Evolutionary conservation across 2,888 invertebrate genomes (phyloP), one percentile per base, ranked within the genome.

Genomic region (Nemotelus nigrinus): DNA sequence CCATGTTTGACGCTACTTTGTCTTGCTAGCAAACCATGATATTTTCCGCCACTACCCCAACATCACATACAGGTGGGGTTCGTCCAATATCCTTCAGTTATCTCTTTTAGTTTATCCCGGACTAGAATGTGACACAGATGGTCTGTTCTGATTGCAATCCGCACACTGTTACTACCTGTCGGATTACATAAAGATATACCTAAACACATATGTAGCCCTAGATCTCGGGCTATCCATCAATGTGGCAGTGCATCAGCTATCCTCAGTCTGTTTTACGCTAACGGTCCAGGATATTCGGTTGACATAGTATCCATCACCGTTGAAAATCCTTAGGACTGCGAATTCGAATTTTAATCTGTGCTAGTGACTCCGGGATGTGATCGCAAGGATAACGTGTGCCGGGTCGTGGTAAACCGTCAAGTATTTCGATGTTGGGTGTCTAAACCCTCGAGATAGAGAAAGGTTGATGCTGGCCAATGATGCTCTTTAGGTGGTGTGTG

Each of bases 81-180:
- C 82, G 81, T 82, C 81, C 81, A 82, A 80, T 82, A 82, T 82
- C 82, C 80, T 82, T 81, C 77, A 81, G 81, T 80, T 81, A 81
- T 82, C 81, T 81, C 79, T 81, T 80, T 82, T 81, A 82, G 82
- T 82, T 81, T 81, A 81, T 80, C 81, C 82, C 82, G 81, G 81
- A 82, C 82, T 81, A 80, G 81, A 81, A 81, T 80, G 80, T 81
- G 81, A 82, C 81, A 81, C 82, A 82, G 82, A 81, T 81, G 81
- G 82, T 80, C 81, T 80, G 81, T 80, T 80, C 81, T 77, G 72
- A 63, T 75, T 78, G 65, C 78, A 77, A 77, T 77, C 71, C 76
- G 79, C 76, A 78, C 78, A 77, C 67, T 77, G 65, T 77, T 65
- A 77, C 70, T 77, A 77, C 77, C 77, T 77, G 77, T 77, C 77